phyloP scores from a whole-genome alignment of 2,797 vertebrate genomes.

The Bovichtus variegatus region DNA sequence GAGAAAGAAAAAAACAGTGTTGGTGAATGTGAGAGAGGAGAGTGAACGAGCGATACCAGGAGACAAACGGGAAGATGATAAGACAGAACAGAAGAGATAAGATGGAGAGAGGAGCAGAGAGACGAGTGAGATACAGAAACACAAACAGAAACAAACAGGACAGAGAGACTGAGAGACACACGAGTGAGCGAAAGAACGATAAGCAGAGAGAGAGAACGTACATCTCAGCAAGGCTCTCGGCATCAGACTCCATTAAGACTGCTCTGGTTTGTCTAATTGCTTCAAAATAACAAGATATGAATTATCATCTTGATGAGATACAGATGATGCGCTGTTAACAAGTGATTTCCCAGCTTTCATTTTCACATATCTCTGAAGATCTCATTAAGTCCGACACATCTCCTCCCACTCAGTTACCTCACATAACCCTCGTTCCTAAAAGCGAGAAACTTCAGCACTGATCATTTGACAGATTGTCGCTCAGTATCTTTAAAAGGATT shows the following conservation, averaged over 20 bases:
- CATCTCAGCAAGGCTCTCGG: conserved; percentile 10
- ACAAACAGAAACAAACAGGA: conserved; percentile 9
- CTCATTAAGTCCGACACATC: conserved; percentile 63
- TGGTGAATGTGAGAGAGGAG: background rate
- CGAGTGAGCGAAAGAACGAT: background rate
- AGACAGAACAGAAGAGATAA: conserved; percentile 8
- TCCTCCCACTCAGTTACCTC: conserved; percentile 46
- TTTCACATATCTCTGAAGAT: conserved; percentile 59
- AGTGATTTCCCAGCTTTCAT: conserved; percentile 40
- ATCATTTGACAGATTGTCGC: conserved; percentile 11
- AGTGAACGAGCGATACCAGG: background rate
- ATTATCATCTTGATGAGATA: conserved; percentile 63
- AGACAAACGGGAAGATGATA: conserved; percentile 11
- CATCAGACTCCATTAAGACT: conserved; percentile 47
- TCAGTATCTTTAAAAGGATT: conserved; percentile 13
- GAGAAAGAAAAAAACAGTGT: background rate
- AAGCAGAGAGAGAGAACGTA: conserved; percentile 13
- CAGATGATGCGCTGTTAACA: conserved; percentile 49
- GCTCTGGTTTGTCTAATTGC: conserved; percentile 65
- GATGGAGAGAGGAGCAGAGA: background rate
- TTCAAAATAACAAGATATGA: conserved; percentile 62
- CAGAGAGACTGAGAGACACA: background rate
- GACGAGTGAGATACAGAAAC: background rate
- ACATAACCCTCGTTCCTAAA: conserved; percentile 17
- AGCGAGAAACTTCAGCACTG: background rate